Evolutionary conservation across 2,113 vertebrate genomes (phyloP).

Genomic region (Oenanthe melanoleuca): DNA sequence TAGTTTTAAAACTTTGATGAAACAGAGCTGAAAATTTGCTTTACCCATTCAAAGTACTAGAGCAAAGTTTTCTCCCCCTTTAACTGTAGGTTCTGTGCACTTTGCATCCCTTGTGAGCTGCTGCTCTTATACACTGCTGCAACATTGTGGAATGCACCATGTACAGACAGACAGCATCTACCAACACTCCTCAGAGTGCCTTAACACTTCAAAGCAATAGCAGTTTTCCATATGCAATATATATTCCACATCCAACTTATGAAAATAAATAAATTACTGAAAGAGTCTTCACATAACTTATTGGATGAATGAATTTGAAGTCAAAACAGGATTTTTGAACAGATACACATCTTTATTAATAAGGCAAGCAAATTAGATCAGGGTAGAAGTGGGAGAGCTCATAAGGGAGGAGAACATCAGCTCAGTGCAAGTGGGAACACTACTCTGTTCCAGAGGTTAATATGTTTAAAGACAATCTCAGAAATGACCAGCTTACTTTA

Average conservation of each 20-base stretch:
- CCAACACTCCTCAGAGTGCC: neutral
- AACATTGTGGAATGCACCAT: fast-evolving
- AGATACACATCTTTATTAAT: neutral
- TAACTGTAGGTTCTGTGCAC: neutral
- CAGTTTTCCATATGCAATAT: neutral
- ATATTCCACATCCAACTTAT: neutral
- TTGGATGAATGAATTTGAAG: neutral
- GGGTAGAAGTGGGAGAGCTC: neutral
- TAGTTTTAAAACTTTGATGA: neutral
- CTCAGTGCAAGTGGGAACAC: neutral
- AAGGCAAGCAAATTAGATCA: neutral
- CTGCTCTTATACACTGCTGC: neutral
- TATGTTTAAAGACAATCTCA: neutral
- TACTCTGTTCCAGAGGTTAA: neutral
- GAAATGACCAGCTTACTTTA: neutral
- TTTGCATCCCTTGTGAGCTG: neutral
- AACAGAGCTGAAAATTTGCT: neutral
- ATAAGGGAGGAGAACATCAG: neutral
- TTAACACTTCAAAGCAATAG: neutral
- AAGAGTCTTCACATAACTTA: neutral
- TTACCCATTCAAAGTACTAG: neutral
- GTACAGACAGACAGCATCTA: neutral
- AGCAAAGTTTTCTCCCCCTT: neutral
- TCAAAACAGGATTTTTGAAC: neutral
- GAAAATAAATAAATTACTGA: neutral